phyloP scores from a whole-genome alignment of 2,888 invertebrate genomes.

The Junonia oenone region DNA sequence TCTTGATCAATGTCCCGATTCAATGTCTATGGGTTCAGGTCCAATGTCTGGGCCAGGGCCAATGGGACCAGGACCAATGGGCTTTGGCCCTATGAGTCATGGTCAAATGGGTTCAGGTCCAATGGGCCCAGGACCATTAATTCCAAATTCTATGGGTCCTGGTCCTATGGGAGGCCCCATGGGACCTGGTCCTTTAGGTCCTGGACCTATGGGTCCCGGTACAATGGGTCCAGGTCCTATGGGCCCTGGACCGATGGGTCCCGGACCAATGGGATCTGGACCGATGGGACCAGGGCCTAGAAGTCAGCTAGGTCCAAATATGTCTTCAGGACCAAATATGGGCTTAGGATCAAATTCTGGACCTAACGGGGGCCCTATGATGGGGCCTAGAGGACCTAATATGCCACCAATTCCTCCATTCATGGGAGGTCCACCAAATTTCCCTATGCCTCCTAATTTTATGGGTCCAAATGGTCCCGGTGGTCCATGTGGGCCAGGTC shows the following conservation, averaged over 20 bases:
- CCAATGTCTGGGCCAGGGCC: conserved; percentile 33
- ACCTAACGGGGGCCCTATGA: conserved; percentile 34
- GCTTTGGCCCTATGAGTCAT: conserved; percentile 32
- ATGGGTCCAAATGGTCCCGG: conserved; percentile 61
- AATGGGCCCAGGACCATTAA: conserved; percentile 32
- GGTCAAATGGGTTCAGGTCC: conserved; percentile 29
- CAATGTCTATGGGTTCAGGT: conserved; percentile 22
- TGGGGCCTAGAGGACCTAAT: conserved; percentile 39
- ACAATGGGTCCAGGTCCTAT: conserved; percentile 25
- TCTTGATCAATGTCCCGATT: conserved; percentile 25
- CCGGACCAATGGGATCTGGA: conserved; percentile 32
- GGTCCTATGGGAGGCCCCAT: conserved; percentile 33
- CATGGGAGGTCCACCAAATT: conserved; percentile 62
- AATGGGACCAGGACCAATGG: conserved; percentile 29
- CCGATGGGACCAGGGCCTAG: conserved; percentile 31
- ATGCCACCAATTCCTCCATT: conserved; percentile 48
- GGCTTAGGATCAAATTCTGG: conserved; percentile 32
- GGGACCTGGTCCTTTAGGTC: conserved; percentile 28
- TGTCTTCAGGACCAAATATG: conserved; percentile 30
- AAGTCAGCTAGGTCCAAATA: conserved; percentile 31
- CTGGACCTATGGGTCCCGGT: conserved; percentile 26
- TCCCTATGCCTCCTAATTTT: conserved; percentile 61
- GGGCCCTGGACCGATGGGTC: conserved; percentile 35
- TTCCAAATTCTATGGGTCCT: conserved; percentile 31
- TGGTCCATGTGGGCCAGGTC: conserved; percentile 32